phyloP scores from a whole-genome alignment of 2,113 vertebrate species.

The Eupsittula cactorum region DNA sequence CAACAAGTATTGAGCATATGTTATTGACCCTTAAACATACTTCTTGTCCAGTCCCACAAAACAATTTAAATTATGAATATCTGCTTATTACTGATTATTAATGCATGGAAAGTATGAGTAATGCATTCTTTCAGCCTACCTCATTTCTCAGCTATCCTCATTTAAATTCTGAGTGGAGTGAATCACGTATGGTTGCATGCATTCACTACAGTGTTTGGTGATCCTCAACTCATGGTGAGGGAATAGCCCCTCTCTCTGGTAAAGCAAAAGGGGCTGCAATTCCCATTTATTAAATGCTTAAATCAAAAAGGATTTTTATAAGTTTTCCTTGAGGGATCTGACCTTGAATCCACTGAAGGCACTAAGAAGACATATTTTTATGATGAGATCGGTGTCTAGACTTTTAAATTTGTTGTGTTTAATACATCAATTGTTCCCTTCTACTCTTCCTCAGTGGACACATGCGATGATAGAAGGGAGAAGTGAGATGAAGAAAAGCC shows the following conservation, averaged over 20 bases:
- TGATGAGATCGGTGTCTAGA: background rate
- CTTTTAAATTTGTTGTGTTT: background rate
- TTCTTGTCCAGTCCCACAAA: background rate
- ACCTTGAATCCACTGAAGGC: background rate
- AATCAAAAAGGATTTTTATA: background rate
- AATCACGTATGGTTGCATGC: background rate
- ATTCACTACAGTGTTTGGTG: background rate
- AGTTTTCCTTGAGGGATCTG: background rate
- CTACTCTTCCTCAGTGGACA: background rate
- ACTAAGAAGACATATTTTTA: background rate
- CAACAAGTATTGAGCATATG: background rate
- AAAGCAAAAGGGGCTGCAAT: background rate
- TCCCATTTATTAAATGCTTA: background rate
- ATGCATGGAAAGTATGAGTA: constrained; percentile 47
- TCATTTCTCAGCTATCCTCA: constrained; percentile 23
- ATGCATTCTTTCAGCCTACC: constrained; percentile 12
- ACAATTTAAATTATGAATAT: constrained; percentile 29
- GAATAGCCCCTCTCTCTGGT: constrained; percentile 32
- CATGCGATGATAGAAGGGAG: background rate
- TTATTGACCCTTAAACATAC: background rate
- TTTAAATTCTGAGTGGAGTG: constrained; percentile 5
- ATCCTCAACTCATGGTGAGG: background rate
- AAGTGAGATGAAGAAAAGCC: background rate
- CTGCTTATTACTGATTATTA: constrained; percentile 57
- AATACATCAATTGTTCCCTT: background rate